These are phyloP conservation scores for Uloborus diversus DNA, from an alignment of 1,140 invertebrate species.

Conservation along the genomic window DNA sequence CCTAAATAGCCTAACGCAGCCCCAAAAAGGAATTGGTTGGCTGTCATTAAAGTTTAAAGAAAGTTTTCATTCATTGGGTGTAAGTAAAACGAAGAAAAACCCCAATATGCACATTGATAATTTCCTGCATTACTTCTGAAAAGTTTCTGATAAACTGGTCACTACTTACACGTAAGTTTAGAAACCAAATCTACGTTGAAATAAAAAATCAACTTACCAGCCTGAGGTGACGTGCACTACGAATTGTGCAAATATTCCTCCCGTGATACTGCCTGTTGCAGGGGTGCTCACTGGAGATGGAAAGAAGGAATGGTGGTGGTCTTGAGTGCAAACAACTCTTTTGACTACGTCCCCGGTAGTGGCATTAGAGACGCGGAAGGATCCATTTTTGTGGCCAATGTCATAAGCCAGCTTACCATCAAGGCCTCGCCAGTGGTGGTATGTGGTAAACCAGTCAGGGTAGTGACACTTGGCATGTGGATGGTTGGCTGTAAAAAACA, in stretches of 20 bases:
- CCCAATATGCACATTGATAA: too few relatives aligned
- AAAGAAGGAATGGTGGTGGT: neutral
- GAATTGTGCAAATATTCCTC: slow-evolving; percentile 32
- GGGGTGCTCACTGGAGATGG: neutral
- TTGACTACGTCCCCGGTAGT: slow-evolving; percentile 48
- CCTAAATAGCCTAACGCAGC: too few relatives aligned
- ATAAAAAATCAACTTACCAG: slow-evolving; percentile 59
- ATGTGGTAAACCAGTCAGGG: slow-evolving; percentile 57
- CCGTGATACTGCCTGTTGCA: neutral
- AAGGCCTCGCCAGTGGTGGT: slow-evolving; percentile 55
- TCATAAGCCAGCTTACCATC: slow-evolving; percentile 56
- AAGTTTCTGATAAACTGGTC: too few relatives aligned
- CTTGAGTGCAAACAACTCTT: slow-evolving; percentile 48
- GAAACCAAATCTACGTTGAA: too few relatives aligned
- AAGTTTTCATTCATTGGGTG: too few relatives aligned
- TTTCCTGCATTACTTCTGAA: too few relatives aligned
- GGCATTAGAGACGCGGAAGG: slow-evolving; percentile 56
- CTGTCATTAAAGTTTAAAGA: too few relatives aligned
- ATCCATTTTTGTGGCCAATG: slow-evolving; percentile 54
- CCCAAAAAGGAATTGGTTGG: too few relatives aligned
- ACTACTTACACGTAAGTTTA: too few relatives aligned
- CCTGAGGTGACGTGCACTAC: slow-evolving; percentile 57
- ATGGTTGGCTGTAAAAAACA: slow-evolving; percentile 45
- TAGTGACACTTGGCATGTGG: slow-evolving; percentile 56
- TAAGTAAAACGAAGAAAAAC: too few relatives aligned